Evolutionary conservation across 2,888 invertebrate genomes (phyloP), one percentile per base, ranked within the genome.

Genomic region (Teinopalpus imperialis): DNA sequence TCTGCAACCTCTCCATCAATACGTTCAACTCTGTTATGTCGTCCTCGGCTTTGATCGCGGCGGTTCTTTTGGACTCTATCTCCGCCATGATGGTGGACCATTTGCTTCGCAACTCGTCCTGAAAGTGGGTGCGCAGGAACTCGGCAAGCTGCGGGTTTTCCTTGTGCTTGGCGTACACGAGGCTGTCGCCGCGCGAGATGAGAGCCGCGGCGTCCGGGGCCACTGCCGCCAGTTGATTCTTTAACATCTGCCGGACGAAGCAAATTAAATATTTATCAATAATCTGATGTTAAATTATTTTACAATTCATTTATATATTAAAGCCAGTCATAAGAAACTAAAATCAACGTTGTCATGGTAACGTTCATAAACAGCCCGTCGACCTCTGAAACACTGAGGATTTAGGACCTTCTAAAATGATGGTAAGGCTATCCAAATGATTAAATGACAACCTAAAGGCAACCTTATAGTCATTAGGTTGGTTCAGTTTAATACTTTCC

Each of bases 151-250:
- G 69, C 12, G 92, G 90, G 63, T 90, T 81, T 13, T 69, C 65
- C 51, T 66, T 72, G 71, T 94, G 94, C n/a, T 90, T 91, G 26
- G 90, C 90, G 71, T 94, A 91, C 14, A 94, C 93, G 29, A 95
- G 81, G 45, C 93, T 92, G 74, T 95, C 95, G 0, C 95, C 95
- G 65, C 92, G 92, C 9, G 94, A 94, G 53, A 95, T 94, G 20
- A 94, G 81, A 45, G 92, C 91, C 3, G 94, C 95, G 48, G 94
- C 94, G 69, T 94, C 94, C 1, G 94, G 94, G 6, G 94, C 94
- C 52, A 94, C 74, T 43, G 81, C 80, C 20, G 90, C 91, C 50
- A 92, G 70, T 71, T 93, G 93, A 56, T 88, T 80, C 66, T 93
- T 92, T 52, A 93, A 67, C 47, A 92, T 83, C 93, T 93, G 61